Evolutionary conservation across 2,888 invertebrate genomes (phyloP), one percentile per base, ranked within the genome.

Genomic region (Fragum sueziense): DNA sequence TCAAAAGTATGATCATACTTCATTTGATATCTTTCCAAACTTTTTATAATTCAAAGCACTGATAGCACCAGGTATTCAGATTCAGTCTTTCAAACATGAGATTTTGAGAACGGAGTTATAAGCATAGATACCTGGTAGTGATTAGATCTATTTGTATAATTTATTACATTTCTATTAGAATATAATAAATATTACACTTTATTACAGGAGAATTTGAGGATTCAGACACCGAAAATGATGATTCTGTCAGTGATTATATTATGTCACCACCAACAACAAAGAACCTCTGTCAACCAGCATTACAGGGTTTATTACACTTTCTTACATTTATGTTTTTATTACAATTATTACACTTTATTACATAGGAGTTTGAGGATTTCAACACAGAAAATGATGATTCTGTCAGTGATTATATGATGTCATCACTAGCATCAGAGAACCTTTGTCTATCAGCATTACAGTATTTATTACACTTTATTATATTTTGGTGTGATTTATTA

Each of bases 221-320:
- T 41, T 87, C 86, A n/a, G 91, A 91, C 70, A 88, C 86, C 14
- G 86, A 84, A 25, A 90, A 91, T 69, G 88, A 89, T 1, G 90
- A 89, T 76, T 90, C 90, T 31, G 88, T 89, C 33, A 88, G 86
- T 82, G 90, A 89, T 11, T 86, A 79, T 61, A 83, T 83, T 61
- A 75, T 84, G 41, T 74, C 85, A 22, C 85, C 84, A 14, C 79
- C 85, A 6, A 86, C 83, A 22, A 85, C 87, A 6, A 90, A 91
- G 80, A 90, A 90, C 70, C 87, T 93, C 31, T 91, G 90, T 85
- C 85, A 92, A 90, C 96, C 97, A 91, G 97, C 97, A 0, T 93
- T 98, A 34, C 96, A 96, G 88, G 97, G 97, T 90, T 94, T 98
- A 37, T 95, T 97, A 91, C 96, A 96, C 94, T 98, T n/a, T n/a